Base-by-base conservation (phyloP, 2,888 invertebrate species). In the Tinea semifulvella region DNA sequence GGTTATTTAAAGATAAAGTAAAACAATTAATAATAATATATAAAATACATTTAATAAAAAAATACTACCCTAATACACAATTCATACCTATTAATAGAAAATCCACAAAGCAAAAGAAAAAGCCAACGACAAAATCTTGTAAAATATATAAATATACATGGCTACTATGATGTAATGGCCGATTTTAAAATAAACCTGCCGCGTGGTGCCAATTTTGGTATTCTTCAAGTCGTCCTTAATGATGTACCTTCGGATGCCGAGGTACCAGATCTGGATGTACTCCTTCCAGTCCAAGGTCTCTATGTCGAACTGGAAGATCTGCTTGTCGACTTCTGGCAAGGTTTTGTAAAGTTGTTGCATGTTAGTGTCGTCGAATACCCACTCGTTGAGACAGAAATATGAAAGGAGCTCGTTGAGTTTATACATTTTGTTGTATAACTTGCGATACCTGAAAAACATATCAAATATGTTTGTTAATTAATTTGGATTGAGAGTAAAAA, bases 201-300 rank as follows among this genome's bases (percentile, higher is more conserved):
- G 49, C 14, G 22, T 50, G 1, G 47, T 40, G 0, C 46, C 50
- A 6, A 45, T 36, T 1, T 47, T 42, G 2, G 49, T 50, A 8
- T 48, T 46, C 14, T 43, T 35, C 0, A 50, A 14, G 0, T 43
- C 49, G 13, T 50, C 50, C 20, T 50, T 50, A 2, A 50, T 14
- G n/a, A 50, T 50, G 18, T 47, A 50, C 5, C 43, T 45, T 14
- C 50, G 20, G 0, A 50, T 42, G 0, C 50, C 50, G 1, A 50
- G 35, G 6, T 44, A 49, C 50, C 50, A 50, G 2, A 43, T 2
- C 1, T 43, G 14, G 2, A 48, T 22, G 17, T 42, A 40, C 3
- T 47, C 46, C 3, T 13, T 10, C 45, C 49, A 49, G 1, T 19
- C 31, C n/a, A 49, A 8, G 1, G 48, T 40, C 1, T 42, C 27